Base-by-base conservation (phyloP, 2,888 invertebrate species). In the Myopa tessellatipennis region DNA sequence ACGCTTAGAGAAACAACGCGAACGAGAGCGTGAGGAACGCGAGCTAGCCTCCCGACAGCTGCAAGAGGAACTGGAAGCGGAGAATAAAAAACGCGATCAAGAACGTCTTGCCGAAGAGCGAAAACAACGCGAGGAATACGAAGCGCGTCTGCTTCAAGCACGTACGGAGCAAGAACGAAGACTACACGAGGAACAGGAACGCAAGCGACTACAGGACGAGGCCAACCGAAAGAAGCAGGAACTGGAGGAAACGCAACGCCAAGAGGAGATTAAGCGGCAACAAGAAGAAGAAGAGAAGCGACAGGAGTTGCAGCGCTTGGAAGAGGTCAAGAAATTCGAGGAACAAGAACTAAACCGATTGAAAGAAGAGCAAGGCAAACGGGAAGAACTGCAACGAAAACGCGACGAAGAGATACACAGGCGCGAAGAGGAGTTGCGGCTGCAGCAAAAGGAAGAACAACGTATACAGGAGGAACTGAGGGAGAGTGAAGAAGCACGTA, bases 251-350 rank as follows among this genome's bases (percentile, higher is more conserved):
- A 83, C 82, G 4, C 81, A 82, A 45, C 86, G 88, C 0, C 85
- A 83, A 67, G 83, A 83, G 55, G 81, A 87, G 71, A 81, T 86
- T 1, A 84, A 82, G n/a, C 87, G 83, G 26, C 82, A 85, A 5
- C 83, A 85, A 10, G 82, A 87, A 60, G 88, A 87, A 69, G 87
- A 88, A 61, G 87, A 88, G 76, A 85, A 86, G 77, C 86, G 87
- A 0, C 76, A 75, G 3, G 82, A 85, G 70, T 78, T 87, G 36
- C 73, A 85, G 73, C 83, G 84, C 3, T 60, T 87, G n/a, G 84
- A 86, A 76, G 83, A 85, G 68, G 82, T 84, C 4, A 84, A 84
- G 50, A 82, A 80, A 73, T 83, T 85, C 16, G 85, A 87, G 68
- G 82, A 85, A 71, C 84, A 84, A 52, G 89, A 88, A 79, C 78